Evolutionary conservation across 1,140 invertebrate species (phyloP), one percentile per base, ranked within the genome.

Genomic region (Centruroides sculpturatus): DNA sequence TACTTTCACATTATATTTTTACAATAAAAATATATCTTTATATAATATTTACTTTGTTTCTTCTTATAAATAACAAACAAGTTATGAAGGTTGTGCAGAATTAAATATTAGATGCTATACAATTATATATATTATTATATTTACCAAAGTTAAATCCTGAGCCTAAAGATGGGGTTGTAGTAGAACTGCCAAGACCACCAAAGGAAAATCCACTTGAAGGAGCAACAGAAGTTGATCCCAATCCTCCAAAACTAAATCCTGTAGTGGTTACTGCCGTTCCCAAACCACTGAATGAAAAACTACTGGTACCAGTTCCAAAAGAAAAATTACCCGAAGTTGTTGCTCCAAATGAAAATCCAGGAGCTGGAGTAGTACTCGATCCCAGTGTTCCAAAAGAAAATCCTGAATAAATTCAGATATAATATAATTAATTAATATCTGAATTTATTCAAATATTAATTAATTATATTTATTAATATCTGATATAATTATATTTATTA

Each of bases 141-240:
- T 11, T 5, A 46, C 63, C 65, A 62, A 67, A 67, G 47, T 64
- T 64, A 57, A 65, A 62, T 13, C 59, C 66, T 49, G 66, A 63
- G 23, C 60, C 57, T 47, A 64, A 60, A 54, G 47, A 35, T 11
- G 60, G 34, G 13, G 55, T 53, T 12, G 60, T 57, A 47, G 60
- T 57, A 60, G 61, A 61, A 36, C 67, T 62, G 56, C 53, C 57
- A 34, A 52, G 51, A 57, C 65, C 64, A 35, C 67, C 64, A 64
- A 71, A 69, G 8, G 68, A 60, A 50, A 64, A 64, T 60, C 59
- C 62, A 50, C 59, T 55, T 9, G 74, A 64, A 49, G 69, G 70
- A 51, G 75, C 73, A 7, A 75, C 70, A 60, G 76, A 73, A 66
- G 78, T 76, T 12, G 78, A 76, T 9, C 81, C 81, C 73, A 83